A percentile compares a stretch with the other conserved stretches of the same genome.
Evolutionary conservation across 2,888 invertebrate species (phyloP).

Genomic region (Acheta domesticus): DNA sequence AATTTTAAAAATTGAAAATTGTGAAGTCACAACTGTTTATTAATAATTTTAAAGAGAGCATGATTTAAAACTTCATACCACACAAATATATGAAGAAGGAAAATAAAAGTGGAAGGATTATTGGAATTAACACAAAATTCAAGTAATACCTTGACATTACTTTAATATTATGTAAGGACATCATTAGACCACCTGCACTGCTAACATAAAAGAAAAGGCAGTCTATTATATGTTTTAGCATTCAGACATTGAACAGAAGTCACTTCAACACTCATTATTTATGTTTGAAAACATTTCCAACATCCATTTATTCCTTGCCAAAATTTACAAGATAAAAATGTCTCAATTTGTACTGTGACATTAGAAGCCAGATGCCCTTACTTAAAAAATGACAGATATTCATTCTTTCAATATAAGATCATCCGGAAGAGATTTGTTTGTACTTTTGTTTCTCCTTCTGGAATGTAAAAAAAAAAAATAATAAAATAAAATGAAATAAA

Average conservation of each 20-base stretch:
- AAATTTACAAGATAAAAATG: conserved; percentile 21
- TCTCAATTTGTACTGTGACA: conserved; percentile 28
- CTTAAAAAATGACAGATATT: conserved; percentile 19
- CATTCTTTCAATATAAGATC: conserved; percentile 12
- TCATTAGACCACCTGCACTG: conserved; percentile 28
- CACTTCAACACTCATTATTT: background rate
- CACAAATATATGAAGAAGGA: background rate
- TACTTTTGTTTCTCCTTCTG: conserved; percentile 33
- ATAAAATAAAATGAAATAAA: background rate
- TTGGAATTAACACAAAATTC: conserved; percentile 11
- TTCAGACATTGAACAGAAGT: background rate
- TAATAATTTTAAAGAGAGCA: too few species aligned
- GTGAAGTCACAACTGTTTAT: too few species aligned
- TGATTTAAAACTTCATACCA: too few species aligned
- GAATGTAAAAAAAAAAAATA: conserved; percentile 28
- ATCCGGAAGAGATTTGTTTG: conserved; percentile 31
- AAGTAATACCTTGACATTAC: conserved; percentile 11
- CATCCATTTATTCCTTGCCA: conserved; percentile 19
- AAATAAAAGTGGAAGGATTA: background rate
- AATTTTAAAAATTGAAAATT: too few species aligned
- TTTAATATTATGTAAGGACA: conserved; percentile 26
- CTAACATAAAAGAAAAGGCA: too few species aligned
- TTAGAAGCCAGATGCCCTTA: conserved; percentile 25
- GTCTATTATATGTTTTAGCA: too few species aligned
- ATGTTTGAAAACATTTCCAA: conserved; percentile 23